Evolutionary conservation across 2,797 vertebrate species (phyloP).

Genomic region (Takifugu rubripes): DNA sequence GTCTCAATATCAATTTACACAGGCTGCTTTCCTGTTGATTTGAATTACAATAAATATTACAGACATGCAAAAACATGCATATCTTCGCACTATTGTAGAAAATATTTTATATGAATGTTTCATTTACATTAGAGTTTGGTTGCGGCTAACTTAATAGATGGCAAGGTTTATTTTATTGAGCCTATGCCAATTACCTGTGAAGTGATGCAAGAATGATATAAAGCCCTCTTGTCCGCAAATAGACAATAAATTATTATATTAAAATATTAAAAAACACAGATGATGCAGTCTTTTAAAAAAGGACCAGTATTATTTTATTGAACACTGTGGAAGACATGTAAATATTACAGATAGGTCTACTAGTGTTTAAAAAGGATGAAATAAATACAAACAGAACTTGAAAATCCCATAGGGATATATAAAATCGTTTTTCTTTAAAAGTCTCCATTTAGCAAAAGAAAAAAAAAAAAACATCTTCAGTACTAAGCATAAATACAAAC

Average conservation of each 20-base stretch:
- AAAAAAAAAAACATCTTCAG: constrained; percentile 76
- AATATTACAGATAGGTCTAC: constrained; percentile 83
- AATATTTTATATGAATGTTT: no score
- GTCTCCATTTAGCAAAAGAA: constrained; percentile 81
- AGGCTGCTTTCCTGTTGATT: not conserved
- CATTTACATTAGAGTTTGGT: no score
- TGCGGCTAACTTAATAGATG: no score
- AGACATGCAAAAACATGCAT: not conserved
- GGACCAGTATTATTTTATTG: constrained; percentile 81
- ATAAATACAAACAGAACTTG: constrained; percentile 83
- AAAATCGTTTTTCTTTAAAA: constrained; percentile 91
- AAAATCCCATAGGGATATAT: constrained; percentile 99
- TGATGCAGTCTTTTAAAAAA: constrained; percentile 65
- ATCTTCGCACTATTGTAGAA: not conserved
- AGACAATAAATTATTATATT: no score
- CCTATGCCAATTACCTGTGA: no score
- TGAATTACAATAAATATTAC: not conserved
- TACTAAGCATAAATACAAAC: constrained; percentile 91
- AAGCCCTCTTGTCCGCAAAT: no score
- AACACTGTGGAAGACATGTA: constrained; percentile 87
- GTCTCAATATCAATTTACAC: not conserved
- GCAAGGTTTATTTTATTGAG: no score
- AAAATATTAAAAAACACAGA: not conserved
- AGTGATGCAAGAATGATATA: no score
- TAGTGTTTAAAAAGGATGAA: constrained; percentile 82